Base-by-base conservation (phyloP, 2,113 vertebrate genomes). In the Colossoma macropomum region DNA sequence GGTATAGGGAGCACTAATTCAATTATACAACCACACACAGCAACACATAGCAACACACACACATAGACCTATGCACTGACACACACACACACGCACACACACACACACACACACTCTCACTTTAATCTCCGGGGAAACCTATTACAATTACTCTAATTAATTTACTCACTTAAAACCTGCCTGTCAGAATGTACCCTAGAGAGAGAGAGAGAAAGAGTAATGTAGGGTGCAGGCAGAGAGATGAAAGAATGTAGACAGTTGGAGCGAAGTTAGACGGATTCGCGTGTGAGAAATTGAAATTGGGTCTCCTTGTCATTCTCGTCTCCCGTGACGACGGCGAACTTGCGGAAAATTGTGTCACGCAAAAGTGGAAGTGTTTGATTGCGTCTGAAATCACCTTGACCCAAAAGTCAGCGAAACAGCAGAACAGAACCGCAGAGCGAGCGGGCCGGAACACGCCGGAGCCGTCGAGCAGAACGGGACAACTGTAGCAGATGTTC, bases 81-180 rank as follows among this genome's bases (percentile, higher is more conserved):
- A 65, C 69, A 73, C 81, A 71, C 72, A 56, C 79, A 84, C 71
- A 62, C 79, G 12, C 56, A 54, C 41, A 52, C 48, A 50, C n/a
- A 75, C 59, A 73, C 66, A 54, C 82, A 84, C 73, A 77, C 66
- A 68, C 70, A 79, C 63, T 74, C 45, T 59, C 52, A 63, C 79
- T 74, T 28, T 21, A 27, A 59, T 85, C 82, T 82, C 75, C 25
- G 23, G 82, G 71, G 86, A 84, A 81, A 80, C 78, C 68, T 81
- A 82, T 82, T 82, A 84, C 75, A n/a, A 71, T 84, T 87, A 82
- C 76, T 82, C 82, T 82, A 87, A 84, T 87, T 87, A 87, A 87
- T 84, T 78, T 68, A 84, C 79, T 82, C 79, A 82, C 87, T 88
- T 84, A 86, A 81, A 75, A 72, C 69, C 81, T 84, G 84, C 75